Evolutionary conservation across 1,140 invertebrate genomes (phyloP), one percentile per base, ranked within the genome.

Genomic region (Eumeta japonica): DNA sequence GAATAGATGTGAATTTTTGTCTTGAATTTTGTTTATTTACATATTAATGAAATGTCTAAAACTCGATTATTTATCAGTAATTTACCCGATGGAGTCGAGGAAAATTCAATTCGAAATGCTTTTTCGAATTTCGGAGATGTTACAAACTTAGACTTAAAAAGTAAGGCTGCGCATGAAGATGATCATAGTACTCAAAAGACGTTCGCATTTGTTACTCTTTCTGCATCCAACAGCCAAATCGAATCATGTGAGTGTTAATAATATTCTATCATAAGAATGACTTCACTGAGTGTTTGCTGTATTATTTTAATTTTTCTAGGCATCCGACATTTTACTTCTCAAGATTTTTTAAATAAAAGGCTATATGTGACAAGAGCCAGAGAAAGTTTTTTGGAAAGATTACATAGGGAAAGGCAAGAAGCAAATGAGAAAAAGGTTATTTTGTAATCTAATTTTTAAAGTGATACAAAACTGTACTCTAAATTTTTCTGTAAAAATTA

Each of bases 41-140:
- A n/a, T n/a, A n/a, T n/a, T n/a, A n/a, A n/a, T n/a, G n/a, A n/a
- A n/a, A n/a, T n/a, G n/a, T n/a, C n/a, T n/a, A n/a, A n/a, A n/a
- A 66, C 57, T 15, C 62, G 67, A 17, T 53, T 72, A 37, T 73
- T 73, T 50, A 58, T 73, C 2, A 55, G 68, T 10, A 73, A 73
- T 38, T 36, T 73, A 18, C 68, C 68, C 11, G 51, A 58, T 14
- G 55, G 46, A 29, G 33, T 50, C 4, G 45, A 41, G 31, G 56
- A 64, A 44, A 46, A 49, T 34, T 50, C 54, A 11, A 32, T 73
- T 33, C 37, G 30, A 10, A 19, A 41, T 16, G 59, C 45, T n/a
- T 70, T 73, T 49, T 61, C 58, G 29, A 33, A 32, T 4, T 73
- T 58, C 38, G 68, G 65, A 34, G 43, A 63, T 35, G 52, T 73